These are phyloP conservation scores for Tringa solitaria DNA, from an alignment of 2,113 vertebrate species.

Conservation along the genomic window DNA sequence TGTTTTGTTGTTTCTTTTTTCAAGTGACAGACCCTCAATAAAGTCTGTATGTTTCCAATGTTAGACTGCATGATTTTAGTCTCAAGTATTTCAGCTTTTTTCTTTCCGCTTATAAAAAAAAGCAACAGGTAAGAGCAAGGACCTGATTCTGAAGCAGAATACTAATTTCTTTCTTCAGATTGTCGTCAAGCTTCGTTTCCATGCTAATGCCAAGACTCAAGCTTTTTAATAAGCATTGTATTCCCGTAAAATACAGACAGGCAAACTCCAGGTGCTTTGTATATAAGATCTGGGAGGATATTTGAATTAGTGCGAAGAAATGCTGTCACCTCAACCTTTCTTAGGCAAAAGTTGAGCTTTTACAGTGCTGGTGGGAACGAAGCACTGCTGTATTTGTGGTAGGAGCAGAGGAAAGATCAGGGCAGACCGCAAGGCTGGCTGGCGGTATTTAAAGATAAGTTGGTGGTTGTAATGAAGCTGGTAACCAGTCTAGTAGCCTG, in stretches of 20 bases:
- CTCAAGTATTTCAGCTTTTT: neutral
- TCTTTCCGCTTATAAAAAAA: neutral
- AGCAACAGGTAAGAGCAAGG: neutral
- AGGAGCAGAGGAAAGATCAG: neutral
- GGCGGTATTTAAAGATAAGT: neutral
- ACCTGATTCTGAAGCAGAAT: neutral
- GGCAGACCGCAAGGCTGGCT: neutral
- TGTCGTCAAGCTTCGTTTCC: neutral
- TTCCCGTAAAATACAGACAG: neutral
- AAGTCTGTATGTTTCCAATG: neutral
- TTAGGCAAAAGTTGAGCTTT: neutral
- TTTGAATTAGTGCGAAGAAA: neutral
- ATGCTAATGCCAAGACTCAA: neutral
- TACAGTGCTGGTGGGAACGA: neutral
- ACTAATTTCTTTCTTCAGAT: neutral
- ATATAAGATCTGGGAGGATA: neutral
- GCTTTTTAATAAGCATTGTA: constrained; percentile 5
- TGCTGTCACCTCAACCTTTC: neutral
- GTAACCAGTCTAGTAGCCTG: neutral
- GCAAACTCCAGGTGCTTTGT: neutral
- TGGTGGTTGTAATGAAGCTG: neutral
- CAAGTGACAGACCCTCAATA: neutral
- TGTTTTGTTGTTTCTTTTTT: neutral
- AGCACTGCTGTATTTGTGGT: neutral
- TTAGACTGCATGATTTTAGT: neutral